Percentiles rank a stretch among this genome's conserved stretches.
Evolutionary conservation across 2,888 invertebrate genomes (phyloP).

Genomic region (Aleiodes testaceus): DNA sequence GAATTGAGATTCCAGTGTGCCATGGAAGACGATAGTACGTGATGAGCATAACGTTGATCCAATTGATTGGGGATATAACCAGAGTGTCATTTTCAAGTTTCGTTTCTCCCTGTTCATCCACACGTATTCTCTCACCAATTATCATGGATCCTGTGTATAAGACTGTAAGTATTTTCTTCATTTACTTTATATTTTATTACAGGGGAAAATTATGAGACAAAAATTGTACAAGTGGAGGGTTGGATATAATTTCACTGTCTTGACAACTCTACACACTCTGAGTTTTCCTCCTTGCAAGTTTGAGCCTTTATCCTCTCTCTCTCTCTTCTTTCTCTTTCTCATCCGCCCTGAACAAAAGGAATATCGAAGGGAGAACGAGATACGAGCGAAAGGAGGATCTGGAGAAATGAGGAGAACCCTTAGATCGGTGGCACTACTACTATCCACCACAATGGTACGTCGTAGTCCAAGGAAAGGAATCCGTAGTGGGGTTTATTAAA

Average conservation of each 20-base stretch:
- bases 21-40: conserved; percentile 19
- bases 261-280: conserved; percentile 32
- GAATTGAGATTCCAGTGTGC: conserved; percentile 24
- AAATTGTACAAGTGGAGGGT: not conserved
- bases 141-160: conserved; percentile 28
- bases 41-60: conserved; percentile 28
- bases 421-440: conserved; percentile 26
- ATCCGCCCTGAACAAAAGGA: not conserved
- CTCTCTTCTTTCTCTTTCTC: not conserved
- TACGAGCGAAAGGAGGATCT: conserved; percentile 19
- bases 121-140: not conserved
- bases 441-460: conserved; percentile 66
- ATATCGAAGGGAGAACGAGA: conserved; percentile 19
- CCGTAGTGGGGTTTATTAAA: conserved; percentile 70
- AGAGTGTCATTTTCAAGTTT: conserved; percentile 23
- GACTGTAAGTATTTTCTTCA: conserved; percentile 28
- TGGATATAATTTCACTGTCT: conserved; percentile 30
- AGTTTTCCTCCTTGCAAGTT: conserved; percentile 28
- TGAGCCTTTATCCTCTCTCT: not conserved
- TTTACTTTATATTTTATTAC: conserved; percentile 24
- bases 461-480: conserved; percentile 66
- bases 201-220: conserved; percentile 5
- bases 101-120: not conserved
- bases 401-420: not conserved
- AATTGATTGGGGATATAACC: conserved; percentile 27